Evolutionary conservation across 2,888 invertebrate species (phyloP).

Genomic region (Orgyia antiqua): DNA sequence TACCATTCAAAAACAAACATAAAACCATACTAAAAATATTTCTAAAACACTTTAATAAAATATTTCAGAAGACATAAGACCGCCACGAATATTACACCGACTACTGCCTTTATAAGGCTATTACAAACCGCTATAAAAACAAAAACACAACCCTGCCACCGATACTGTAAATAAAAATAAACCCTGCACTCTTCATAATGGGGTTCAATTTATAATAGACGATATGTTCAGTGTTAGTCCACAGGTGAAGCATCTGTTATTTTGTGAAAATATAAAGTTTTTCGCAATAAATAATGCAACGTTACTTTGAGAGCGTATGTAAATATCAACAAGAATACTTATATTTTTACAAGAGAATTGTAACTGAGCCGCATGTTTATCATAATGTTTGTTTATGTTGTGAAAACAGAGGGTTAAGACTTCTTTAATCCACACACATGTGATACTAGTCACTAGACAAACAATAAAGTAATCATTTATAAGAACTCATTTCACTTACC

Average conservation of each 20-base stretch:
- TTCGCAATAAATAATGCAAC: conserved; percentile 74
- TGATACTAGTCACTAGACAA: too few relatives aligned
- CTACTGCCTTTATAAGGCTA: conserved; percentile 34
- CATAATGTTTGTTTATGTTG: conserved; percentile 39
- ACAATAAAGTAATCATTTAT: too few relatives aligned
- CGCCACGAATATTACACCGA: conserved; percentile 46
- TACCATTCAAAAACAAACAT: conserved; percentile 44
- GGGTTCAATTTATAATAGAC: conserved; percentile 34
- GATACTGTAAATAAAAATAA: conserved; percentile 17
- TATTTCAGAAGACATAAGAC: conserved; percentile 48
- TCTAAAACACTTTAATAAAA: conserved; percentile 51
- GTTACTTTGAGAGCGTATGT: conserved; percentile 37
- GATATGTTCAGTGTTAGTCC: conserved; percentile 46
- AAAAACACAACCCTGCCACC: conserved; percentile 34
- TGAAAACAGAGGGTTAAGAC: conserved; percentile 35
- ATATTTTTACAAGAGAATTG: conserved; percentile 38
- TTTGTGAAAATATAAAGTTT: conserved; percentile 69
- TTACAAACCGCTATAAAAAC: conserved; percentile 55
- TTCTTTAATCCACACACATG: conserved; percentile 39
- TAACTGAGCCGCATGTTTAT: too few relatives aligned
- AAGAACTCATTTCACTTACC: too few relatives aligned
- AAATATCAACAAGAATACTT: conserved; percentile 28
- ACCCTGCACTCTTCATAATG: conserved; percentile 28
- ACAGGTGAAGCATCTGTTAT: conserved; percentile 69
- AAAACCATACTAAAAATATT: conserved; percentile 35